Percentiles rank a stretch among this genome's conserved stretches.
Conservation (phyloP, 1,140 invertebrate species). For the Trichonephila clavata region DNA sequence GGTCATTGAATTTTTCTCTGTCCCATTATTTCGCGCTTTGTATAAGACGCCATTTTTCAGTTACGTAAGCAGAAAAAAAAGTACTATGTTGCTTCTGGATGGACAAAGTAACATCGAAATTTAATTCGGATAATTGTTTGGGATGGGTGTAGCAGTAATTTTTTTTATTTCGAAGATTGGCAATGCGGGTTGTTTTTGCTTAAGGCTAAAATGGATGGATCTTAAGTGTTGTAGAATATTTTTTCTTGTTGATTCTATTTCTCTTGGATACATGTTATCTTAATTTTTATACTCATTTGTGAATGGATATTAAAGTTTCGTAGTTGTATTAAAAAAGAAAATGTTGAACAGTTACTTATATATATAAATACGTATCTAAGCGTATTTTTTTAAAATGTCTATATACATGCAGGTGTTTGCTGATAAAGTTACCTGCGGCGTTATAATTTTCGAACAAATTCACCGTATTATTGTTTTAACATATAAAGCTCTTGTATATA, state of each 20-base stretch:
- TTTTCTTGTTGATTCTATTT: neutral
- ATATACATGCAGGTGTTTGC: too few relatives aligned
- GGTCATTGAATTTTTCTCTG: neutral
- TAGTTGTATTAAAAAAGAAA: too few relatives aligned
- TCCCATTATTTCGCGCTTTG: constrained; percentile 6
- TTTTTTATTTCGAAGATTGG: neutral
- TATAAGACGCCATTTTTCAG: neutral
- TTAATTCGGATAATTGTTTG: constrained; percentile 11
- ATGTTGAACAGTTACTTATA: too few relatives aligned
- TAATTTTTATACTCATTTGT: too few relatives aligned
- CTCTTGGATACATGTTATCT: neutral
- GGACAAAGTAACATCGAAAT: neutral
- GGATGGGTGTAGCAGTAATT: neutral
- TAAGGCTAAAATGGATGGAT: neutral
- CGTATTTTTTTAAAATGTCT: too few relatives aligned
- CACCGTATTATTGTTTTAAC: too few relatives aligned
- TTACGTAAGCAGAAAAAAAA: neutral
- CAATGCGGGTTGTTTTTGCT: constrained; percentile 2
- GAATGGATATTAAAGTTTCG: too few relatives aligned
- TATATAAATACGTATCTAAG: too few relatives aligned
- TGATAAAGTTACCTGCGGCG: too few relatives aligned
- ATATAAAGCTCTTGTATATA: too few relatives aligned
- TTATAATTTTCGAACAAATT: too few relatives aligned
- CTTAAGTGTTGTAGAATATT: neutral
- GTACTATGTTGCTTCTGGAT: neutral